Evolutionary conservation across 2,888 invertebrate species (phyloP), one percentile per base, ranked within the genome.

Genomic region (Stenichneumon culpator): DNA sequence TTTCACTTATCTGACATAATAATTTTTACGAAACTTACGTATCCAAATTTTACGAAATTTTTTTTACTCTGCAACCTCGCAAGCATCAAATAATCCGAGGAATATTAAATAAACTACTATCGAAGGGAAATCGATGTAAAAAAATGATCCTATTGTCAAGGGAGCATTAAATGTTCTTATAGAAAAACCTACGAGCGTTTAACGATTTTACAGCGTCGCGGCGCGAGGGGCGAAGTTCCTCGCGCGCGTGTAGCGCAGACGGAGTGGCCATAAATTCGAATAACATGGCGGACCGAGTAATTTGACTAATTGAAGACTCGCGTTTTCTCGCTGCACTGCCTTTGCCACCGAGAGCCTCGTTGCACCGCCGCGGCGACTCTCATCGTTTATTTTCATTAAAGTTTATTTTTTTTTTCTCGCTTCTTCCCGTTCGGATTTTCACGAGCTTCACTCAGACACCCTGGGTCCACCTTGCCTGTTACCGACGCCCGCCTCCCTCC

Each of bases 221-320:
- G 28, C n/a, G 9, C 28, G 47, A 1, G 47, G 50, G 36, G 52
- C 5, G 14, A 65, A 3, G 19, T 67, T 57, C 14, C 44, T 44
- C 68, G 36, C 19, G 39, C n/a, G 44, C 44, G 68, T 28, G 44
- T 14, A 28, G 47, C 36, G 54, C 57, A 57, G 65, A 74, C 36
- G 44, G 77, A 78, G 54, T 70, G 82, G 36, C 47, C 52, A 75
- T 79, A 85, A 85, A 85, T 85, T 82, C 82, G 84, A 36, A 70
- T 79, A 79, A 84, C 69, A 79, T 63, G 79, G 72, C 79, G 82
- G 82, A 57, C 67, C 67, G 47, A 82, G 86, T 74, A 82, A 86
- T 84, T 84, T 84, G 82, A 84, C 84, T 86, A 86, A 86, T 86
- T 86, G 86, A 86, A 84, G 72, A 65, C 68, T 82, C 82, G 84